A percentile compares a stretch with the other conserved stretches of the same genome.
Conservation (phyloP, 2,113 vertebrate species). For the Neolamprologus caudopunctatus region DNA sequence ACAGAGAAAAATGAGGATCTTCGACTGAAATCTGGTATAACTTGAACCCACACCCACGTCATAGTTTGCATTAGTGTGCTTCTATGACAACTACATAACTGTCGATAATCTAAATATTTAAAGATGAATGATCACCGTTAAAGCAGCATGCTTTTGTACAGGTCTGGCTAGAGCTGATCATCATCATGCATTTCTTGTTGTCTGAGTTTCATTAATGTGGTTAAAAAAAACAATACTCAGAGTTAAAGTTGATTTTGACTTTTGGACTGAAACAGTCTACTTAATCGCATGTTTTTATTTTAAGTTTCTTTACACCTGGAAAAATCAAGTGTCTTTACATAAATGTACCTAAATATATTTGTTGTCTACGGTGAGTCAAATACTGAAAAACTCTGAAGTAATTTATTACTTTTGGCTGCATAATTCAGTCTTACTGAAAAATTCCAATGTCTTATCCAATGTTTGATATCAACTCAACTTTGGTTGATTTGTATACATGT, state of each 20-base stretch:
- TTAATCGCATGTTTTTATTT: neutral
- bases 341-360: neutral
- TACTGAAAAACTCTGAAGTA: rapidly evolving
- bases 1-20: neutral
- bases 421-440: neutral
- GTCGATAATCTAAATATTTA: neutral
- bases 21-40: neutral
- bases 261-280: neutral
- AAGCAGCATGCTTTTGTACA: neutral
- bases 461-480: neutral
- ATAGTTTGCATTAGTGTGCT: neutral
- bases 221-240: neutral
- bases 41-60: neutral
- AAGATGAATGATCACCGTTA: neutral
- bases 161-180: neutral
- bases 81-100: neutral
- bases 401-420: rapidly evolving
- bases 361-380: neutral
- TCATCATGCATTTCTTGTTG: neutral
- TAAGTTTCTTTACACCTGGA: rapidly evolving
- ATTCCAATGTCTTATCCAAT: neutral
- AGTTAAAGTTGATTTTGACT: neutral
- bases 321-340: neutral
- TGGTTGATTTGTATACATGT: neutral
- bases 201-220: neutral